Evolutionary conservation across 2,888 invertebrate genomes (phyloP), one percentile per base, ranked within the genome.

Genomic region (Lycocerus yunnanus): DNA sequence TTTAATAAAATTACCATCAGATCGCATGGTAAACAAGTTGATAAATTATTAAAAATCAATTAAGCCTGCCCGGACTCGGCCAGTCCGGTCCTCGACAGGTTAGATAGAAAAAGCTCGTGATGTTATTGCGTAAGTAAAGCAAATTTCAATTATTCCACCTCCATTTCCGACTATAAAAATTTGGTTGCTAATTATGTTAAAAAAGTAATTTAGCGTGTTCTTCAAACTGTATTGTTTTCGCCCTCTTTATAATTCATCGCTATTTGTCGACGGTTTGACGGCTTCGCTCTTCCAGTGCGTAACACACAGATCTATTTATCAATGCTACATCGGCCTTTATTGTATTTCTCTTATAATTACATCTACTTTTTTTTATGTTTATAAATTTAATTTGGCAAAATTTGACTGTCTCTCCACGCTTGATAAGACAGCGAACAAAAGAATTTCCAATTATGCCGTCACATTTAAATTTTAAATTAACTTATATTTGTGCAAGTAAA

Each of bases 191-290:
- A 43, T 43, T 43, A 43, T 43, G 43, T 43, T 43, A n/a, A 43
- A 43, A 43, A 6, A 43, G 66, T 71, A 15, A 21, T 66, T 58
- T 70, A 59, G 66, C 58, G 14, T 66, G 66, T 71, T 58, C 20
- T 66, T 58, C 15, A 24, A 66, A 58, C 2, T 66, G 58, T 59
- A 71, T 71, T 71, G 71, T 71, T 71, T 71, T 71, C 66, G 58
- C 59, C 20, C 71, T 68, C 72, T 68, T 15, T 68, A 68, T 65
- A 72, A 69, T 68, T 65, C 68, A 59, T 63, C 14, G 68, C 15
- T 68, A 72, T 72, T 72, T 72, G 72, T 72, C 72, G 72, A 68
- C 72, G 65, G 68, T 72, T 72, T 72, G 72, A 72, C 72, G 68
- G 72, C 68, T 72, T 68, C 65, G 65, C 68, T 72, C 65, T 65